Percentiles rank a stretch among this genome's conserved stretches.
These are phyloP conservation scores for Euborellia annulipes DNA, from an alignment of 1,140 invertebrate species.

Conservation along the genomic window DNA sequence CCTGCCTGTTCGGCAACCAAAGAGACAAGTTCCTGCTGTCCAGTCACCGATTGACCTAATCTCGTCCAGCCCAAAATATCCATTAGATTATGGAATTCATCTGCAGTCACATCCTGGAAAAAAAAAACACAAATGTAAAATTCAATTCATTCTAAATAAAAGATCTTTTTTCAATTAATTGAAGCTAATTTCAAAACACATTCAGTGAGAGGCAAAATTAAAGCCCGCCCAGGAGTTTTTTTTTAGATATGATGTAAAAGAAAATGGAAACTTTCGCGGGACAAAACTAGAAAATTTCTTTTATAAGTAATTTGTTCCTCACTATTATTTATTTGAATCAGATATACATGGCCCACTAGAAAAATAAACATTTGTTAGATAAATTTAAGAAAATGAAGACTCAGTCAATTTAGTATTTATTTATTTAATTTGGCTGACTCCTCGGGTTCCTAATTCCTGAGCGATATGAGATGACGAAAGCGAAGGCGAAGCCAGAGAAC, in stretches of 20 bases:
- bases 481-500: not conserved
- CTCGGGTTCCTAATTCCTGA: too few relatives aligned
- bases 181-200: not conserved
- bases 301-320: too few relatives aligned
- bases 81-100: constrained; percentile 85
- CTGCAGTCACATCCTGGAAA: constrained; percentile 67
- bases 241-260: not conserved
- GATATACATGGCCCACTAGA: too few relatives aligned
- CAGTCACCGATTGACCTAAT: constrained; percentile 59
- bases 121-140: constrained; percentile 11
- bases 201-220: not conserved
- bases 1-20: constrained; percentile 71
- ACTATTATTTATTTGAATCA: too few relatives aligned
- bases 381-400: not conserved
- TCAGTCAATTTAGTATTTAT: not conserved
- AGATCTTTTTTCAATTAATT: not conserved
- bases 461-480: too few relatives aligned
- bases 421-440: too few relatives aligned
- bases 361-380: too few relatives aligned
- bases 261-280: not conserved
- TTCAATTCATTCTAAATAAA: not conserved
- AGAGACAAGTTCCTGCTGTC: constrained; percentile 74
- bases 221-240: not conserved
- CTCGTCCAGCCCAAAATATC: constrained; percentile 64
- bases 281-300: not conserved